Evolutionary conservation across 1,140 invertebrate genomes (phyloP), one percentile per base, ranked within the genome.

Genomic region (Bombus waltoni): DNA sequence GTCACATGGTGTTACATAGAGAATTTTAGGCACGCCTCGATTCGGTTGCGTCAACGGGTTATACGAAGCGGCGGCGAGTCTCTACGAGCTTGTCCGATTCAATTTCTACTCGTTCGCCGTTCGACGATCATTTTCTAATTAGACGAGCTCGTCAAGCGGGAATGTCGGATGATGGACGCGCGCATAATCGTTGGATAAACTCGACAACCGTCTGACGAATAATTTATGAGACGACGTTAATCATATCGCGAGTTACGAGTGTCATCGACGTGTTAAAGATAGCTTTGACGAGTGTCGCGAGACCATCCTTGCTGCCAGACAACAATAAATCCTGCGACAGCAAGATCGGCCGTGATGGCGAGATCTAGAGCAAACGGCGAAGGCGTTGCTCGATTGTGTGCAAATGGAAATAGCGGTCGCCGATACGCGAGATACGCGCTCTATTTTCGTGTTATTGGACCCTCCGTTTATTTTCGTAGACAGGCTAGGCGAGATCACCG

Each of bases 1-100:
- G 89, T 90, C 88, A 90, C 89, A 83, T 83, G 81, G 62, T 81
- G 88, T 83, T 90, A 90, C 86, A 90, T 90, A 90, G 88, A 88
- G 88, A 77, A 90, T 90, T 90, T 90, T 90, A 90, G 88, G 86
- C 89, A 90, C 89, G 89, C 88, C 82, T 79, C 81, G 62, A 40
- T 22, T 13, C 53, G 42, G 44, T 90, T 90, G 83, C 88, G 79
- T 88, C 86, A 90, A 86, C 25, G 28, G 25, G 40, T n/a, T 22
- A 32, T 11, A 47, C 71, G 28, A 62, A 40, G 44, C 35, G 66
- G 44, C 35, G 66, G 47, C 47, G 68, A 44, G 62, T 71, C 68
- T 87, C 32, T 32, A 32, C 78, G 66, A 59, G 62, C 66, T 68
- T 68, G 47, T 71, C 42, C 66, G 9, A 62, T 84, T 65, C 74